Evolutionary conservation across 2,797 vertebrate genomes (phyloP), one percentile per base, ranked within the genome.

Genomic region (Mus caroli): DNA sequence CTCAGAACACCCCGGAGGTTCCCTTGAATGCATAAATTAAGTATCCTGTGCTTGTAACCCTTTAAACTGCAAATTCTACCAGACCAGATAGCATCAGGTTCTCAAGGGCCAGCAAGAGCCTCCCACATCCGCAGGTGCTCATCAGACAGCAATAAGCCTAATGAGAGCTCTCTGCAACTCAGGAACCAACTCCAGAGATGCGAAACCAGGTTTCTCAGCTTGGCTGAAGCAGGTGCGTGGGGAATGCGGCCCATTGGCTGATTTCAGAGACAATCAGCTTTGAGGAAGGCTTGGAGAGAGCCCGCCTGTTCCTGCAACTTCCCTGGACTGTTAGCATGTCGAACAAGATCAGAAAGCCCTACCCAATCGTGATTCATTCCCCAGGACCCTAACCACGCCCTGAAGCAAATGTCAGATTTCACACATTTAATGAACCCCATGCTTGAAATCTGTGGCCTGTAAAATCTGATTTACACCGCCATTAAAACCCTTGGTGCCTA

Each of bases 361-460:
- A 78, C 96, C 97, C 93, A 98, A 97, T 97, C 98, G 97, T 78
- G 82, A 98, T 98, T 98, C 98, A 98, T 98, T 98, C 92, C 96
- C 31, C 88, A 67, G 64, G 97, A 85, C 97, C 95, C 91, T 94
- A 91, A 96, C 97, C 98, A 98, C 98, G 82, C 98, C 98, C 97
- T 10, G 96, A 97, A 97, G 97, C 98, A 97, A 97, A 99, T 98
- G 98, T 98, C 98, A 97, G 97, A 98, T 98, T 98, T 98, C 98
- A 98, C 98, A 98, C 98, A 62, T 98, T 98, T 98, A 99, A 99
- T 98, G 98, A 98, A 98, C 98, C 98, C 98, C 98, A 98, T 97
- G 95, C 97, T 98, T 98, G 98, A 98, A 98, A 98, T 98, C 98
- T 92, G 96, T 95, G 97, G 97, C 97, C 98, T 98, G 98, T 98